Percentiles rank a stretch among this genome's conserved stretches.
Evolutionary conservation across 2,888 invertebrate genomes (phyloP).

Genomic region (Lucinisca nassula): DNA sequence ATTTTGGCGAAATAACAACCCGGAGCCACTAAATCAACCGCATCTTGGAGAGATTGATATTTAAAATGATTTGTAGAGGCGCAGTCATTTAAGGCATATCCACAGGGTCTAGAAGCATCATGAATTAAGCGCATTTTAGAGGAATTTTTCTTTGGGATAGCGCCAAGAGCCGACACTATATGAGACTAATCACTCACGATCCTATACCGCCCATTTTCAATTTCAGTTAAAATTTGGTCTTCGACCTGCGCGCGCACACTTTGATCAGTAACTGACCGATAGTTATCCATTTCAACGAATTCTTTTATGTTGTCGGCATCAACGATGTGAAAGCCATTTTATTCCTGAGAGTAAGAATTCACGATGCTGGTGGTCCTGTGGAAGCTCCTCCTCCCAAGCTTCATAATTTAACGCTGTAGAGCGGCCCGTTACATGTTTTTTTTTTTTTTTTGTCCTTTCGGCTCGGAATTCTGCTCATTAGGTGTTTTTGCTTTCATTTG

Average conservation of each 20-base stretch:
- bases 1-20: slow-evolving; percentile 34
- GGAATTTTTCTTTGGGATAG: slow-evolving; percentile 24
- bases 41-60: slow-evolving; percentile 32
- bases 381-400: slow-evolving; percentile 33
- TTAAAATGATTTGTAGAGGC: slow-evolving; percentile 1
- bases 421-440: slow-evolving; percentile 13
- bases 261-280: slow-evolving; percentile 29
- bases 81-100: slow-evolving; percentile 36
- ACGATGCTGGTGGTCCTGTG: slow-evolving; percentile 18
- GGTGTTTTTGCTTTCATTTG: neutral
- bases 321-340: slow-evolving; percentile 32
- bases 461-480: neutral
- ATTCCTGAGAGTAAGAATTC: slow-evolving; percentile 40
- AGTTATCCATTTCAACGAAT: slow-evolving; percentile 28
- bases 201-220: slow-evolving; percentile 39
- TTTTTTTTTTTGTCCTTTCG: neutral
- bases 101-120: no score
- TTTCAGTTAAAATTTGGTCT: slow-evolving; percentile 29
- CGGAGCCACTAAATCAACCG: slow-evolving; percentile 15
- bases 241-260: slow-evolving; percentile 35
- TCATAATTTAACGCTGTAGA: slow-evolving; percentile 13
- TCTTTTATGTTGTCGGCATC: slow-evolving; percentile 13
- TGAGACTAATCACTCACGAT: slow-evolving; percentile 28
- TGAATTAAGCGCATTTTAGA: slow-evolving; percentile 25
- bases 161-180: slow-evolving; percentile 29